Base-by-base conservation (phyloP, 2,888 invertebrate species). In the Cactoblastis cactorum region DNA sequence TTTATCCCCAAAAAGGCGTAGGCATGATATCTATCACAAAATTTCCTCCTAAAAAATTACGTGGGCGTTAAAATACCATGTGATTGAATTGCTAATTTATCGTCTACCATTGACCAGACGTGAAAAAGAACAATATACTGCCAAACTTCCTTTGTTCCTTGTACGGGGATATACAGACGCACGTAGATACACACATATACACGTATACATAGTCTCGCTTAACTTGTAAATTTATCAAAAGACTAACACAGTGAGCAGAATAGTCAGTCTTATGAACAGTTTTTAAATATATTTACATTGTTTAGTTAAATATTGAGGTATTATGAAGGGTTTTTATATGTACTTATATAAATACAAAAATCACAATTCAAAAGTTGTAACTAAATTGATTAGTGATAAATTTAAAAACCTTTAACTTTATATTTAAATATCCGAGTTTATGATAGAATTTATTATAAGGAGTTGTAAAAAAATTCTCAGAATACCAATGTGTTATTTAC, bases 91-190 rank as follows among this genome's bases (percentile, higher is more conserved):
- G 76, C 74, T 74, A 80, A 79, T 83, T 74, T 73, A 72, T 74
- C 66, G 72, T 77, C 74, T 77, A 77, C 68, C 69, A 67, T 68
- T 71, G 62, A 64, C 61, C 71, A 76, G 77, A 74, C 77, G 64
- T 65, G 61, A 63, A 70, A 71, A 75, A 70, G 75, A 77, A 83
- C 84, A 85, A 83, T 83, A 71, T 75, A 68, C 74, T 77, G 75
- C 78, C 77, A 79, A 80, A 83, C 83, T 81, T 87, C 87, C 85
- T 87, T 86, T 87, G 87, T 88, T 84, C 83, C 83, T 74, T 79
- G 74, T 71, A 72, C 63, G 72, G 48, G 57, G 58, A 66, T 67
- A 65, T 60, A 58, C 58, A 24, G 15, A 43, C 43, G 28, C 6
- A n/a, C 22, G 15, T 15, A 43, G 59, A 63, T 53, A 43, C 6